Evolutionary conservation across 2,888 invertebrate species (phyloP).

Genomic region (Eumacrocentrus americanus): DNA sequence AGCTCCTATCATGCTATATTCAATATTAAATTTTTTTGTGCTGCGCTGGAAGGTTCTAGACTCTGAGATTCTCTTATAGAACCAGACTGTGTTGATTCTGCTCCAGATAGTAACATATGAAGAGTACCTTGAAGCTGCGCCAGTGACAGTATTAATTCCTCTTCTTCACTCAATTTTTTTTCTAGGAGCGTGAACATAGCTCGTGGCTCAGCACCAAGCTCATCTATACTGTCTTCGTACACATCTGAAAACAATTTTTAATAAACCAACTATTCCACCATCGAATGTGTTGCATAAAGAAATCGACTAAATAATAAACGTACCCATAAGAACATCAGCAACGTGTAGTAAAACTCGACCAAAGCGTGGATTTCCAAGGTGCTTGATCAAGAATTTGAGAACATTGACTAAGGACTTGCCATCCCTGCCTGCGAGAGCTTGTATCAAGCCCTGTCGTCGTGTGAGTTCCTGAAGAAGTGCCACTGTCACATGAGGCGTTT

Average conservation of each 20-base stretch:
- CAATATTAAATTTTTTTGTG: conserved; percentile 55
- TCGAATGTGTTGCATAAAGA: no score
- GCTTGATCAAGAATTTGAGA: conserved; percentile 76
- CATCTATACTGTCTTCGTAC: conserved; percentile 71
- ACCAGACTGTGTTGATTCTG: conserved; percentile 50
- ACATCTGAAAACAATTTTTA: conserved; percentile 65
- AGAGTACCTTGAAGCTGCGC: conserved; percentile 74
- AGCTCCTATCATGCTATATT: conserved; percentile 49
- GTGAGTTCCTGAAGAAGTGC: conserved; percentile 85
- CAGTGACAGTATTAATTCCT: conserved; percentile 69
- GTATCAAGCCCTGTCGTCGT: conserved; percentile 77
- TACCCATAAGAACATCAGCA: conserved; percentile 74
- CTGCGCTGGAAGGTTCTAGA: conserved; percentile 59
- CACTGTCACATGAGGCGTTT: conserved; percentile 78
- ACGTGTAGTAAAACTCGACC: conserved; percentile 77
- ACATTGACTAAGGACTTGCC: conserved; percentile 71
- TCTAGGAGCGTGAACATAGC: conserved; percentile 69
- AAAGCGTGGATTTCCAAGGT: conserved; percentile 77
- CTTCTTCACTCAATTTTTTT: conserved; percentile 71
- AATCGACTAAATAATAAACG: conserved; percentile 30
- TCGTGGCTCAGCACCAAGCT: conserved; percentile 69
- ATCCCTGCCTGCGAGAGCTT: conserved; percentile 76
- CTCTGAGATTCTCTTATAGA: conserved; percentile 41
- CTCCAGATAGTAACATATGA: conserved; percentile 70
- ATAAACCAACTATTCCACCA: no score